Base-by-base conservation (phyloP, 2,888 invertebrate species). In the Augochlorella aurata region DNA sequence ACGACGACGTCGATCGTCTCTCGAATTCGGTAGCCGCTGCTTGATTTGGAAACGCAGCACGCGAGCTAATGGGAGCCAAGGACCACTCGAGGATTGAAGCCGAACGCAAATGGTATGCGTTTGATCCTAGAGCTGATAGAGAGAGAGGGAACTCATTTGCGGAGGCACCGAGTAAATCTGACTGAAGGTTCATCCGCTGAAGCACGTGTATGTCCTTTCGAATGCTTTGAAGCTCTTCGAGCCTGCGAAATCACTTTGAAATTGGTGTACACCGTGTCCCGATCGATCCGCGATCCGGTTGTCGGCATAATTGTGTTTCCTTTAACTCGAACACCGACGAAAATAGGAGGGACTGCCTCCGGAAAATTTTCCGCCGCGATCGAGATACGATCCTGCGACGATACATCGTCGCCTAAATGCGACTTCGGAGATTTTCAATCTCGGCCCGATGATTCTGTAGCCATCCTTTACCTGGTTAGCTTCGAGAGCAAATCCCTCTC, bases 401-500 rank as follows among this genome's bases (percentile, higher is more conserved):
- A 4, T 18, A 16, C 63, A 63, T 29, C 44, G 18, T 29, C 38
- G 18, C 10, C 18, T 38, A 65, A 38, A 38, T 65, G 65, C 38
- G 10, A 44, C n/a, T 65, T n/a, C 65, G 18, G 10, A 44, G 65
- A 65, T 65, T 65, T 38, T 38, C 65, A 65, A 65, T 65, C 65
- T 44, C 65, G 65, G n/a, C 10, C 44, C 50, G 29, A 38, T 45
- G 58, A 65, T 74, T 50, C 81, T 70, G 68, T 74, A 81, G 66
- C 70, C 67, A 66, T 67, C 70, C 74, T 24, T 38, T 74, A 38
- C 50, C 18, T 49, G 63, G 74, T 81, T 74, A 81, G 58, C 50
- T 74, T 61, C 50, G 58, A 61, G 81, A 80, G 74, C 73, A 65
- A 74, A 81, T 81, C 74, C 70, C 81, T 80, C 50, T 70, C 74